Conservation (phyloP, 2,113 vertebrate species). For the Pomatorhinus ruficollis region DNA sequence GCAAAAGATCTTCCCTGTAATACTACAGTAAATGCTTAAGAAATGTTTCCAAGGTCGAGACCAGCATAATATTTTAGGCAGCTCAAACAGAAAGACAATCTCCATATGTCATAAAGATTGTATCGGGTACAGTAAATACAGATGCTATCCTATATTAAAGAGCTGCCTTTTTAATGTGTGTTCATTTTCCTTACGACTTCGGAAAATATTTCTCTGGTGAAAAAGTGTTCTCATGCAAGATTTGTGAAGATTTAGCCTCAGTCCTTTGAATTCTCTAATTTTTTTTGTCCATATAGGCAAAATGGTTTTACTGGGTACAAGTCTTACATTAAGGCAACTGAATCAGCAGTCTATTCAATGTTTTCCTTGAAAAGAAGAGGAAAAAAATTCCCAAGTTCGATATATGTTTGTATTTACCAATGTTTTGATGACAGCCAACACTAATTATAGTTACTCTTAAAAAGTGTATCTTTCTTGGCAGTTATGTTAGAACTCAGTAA, state of each 20-base stretch:
- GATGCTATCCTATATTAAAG: neutral
- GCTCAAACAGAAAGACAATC: constrained; percentile 26
- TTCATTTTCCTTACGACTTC: neutral
- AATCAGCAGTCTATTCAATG: neutral
- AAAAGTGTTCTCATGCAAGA: neutral
- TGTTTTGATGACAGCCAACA: neutral
- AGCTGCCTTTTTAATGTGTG: neutral
- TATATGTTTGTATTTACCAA: neutral
- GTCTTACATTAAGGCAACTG: neutral
- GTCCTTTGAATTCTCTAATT: neutral
- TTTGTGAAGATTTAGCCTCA: neutral
- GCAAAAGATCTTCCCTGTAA: constrained; percentile 13
- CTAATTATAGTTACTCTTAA: neutral
- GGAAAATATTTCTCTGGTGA: neutral
- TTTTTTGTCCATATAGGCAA: neutral
- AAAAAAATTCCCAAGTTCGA: neutral
- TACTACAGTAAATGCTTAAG: constrained; percentile 18
- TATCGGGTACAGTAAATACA: constrained; percentile 36
- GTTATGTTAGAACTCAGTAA: neutral
- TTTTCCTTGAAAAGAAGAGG: neutral
- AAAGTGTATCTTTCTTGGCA: neutral
- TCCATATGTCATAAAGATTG: constrained; percentile 20
- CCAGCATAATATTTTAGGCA: constrained; percentile 56
- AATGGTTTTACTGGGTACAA: neutral
- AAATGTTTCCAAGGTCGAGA: constrained; percentile 55